Conservation (phyloP, 1,140 invertebrate species). For the Papilio glaucus region DNA sequence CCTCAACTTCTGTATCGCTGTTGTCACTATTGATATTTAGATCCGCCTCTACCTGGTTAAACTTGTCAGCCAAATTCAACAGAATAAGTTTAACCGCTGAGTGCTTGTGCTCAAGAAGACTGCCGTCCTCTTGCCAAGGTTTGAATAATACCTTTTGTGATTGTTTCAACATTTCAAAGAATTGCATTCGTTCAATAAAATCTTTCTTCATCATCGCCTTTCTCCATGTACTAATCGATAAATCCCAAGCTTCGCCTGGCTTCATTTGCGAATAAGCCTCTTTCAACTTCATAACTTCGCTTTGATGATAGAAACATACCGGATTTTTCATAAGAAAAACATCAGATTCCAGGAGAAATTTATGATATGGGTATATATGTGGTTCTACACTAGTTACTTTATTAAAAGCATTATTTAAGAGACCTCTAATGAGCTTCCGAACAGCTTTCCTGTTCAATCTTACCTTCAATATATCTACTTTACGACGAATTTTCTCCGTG, state of each 20-base stretch:
- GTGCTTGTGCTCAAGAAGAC: conserved; percentile 57
- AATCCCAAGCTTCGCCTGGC: conserved; percentile 58
- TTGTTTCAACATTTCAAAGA: conserved; percentile 58
- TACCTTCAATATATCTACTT: conserved; percentile 52
- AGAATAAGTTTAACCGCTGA: conserved; percentile 58
- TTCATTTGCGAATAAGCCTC: conserved; percentile 65
- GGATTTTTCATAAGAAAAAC: conserved; percentile 75
- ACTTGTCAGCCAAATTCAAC: conserved; percentile 60
- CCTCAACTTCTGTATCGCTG: not conserved
- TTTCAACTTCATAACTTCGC: conserved; percentile 67
- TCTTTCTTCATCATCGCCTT: conserved; percentile 63
- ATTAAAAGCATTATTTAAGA: conserved; percentile 53
- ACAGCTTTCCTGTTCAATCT: conserved; percentile 57
- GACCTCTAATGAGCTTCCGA: conserved; percentile 47
- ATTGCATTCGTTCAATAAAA: conserved; percentile 73
- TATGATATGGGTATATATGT: conserved; percentile 66
- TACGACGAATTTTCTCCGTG: conserved; percentile 47
- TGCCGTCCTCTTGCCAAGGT: conserved; percentile 67
- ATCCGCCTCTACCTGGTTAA: conserved; percentile 53
- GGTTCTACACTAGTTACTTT: conserved; percentile 53
- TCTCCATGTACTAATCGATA: conserved; percentile 69
- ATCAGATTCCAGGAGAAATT: conserved; percentile 66
- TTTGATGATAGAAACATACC: conserved; percentile 74
- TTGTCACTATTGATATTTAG: not conserved
- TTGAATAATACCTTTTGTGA: conserved; percentile 64